Evolutionary conservation across 2,113 vertebrate species (phyloP).

Genomic region (Silurus meridionalis): DNA sequence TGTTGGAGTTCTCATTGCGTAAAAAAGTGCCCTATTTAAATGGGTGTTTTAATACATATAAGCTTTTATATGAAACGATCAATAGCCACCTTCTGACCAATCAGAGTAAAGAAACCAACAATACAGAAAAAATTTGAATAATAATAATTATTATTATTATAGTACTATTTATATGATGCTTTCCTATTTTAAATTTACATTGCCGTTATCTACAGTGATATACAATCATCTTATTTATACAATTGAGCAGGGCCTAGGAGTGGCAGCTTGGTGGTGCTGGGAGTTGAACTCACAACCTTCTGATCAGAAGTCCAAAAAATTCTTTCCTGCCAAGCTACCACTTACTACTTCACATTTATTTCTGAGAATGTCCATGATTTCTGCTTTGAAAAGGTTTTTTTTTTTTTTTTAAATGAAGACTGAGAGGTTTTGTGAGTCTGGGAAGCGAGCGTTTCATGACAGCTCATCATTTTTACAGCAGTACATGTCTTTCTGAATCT

Average conservation of each 20-base stretch:
- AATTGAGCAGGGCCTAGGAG: too few species aligned
- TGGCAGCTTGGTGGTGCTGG: too few species aligned
- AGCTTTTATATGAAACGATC: background rate
- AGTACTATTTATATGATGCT: background rate
- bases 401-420: conserved; percentile 19
- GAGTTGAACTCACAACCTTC: too few species aligned
- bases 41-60: background rate
- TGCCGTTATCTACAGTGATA: too few species aligned
- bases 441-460: conserved; percentile 40
- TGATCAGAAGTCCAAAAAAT: too few species aligned
- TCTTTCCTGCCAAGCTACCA: too few species aligned
- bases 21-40: too few species aligned
- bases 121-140: background rate
- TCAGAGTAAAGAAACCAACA: background rate
- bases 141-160: background rate
- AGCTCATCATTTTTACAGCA: conserved; percentile 70
- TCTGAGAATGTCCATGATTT: conserved; percentile 8
- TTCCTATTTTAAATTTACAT: background rate
- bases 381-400: background rate
- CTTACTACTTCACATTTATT: background rate
- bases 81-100: background rate
- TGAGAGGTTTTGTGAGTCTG: conserved; percentile 21
- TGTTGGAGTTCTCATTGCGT: background rate
- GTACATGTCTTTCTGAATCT: conserved; percentile 60
- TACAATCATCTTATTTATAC: too few species aligned